A percentile compares a stretch with the other conserved stretches of the same genome.
These are phyloP conservation scores for Ctenicera cuprea DNA, from an alignment of 2,888 invertebrate genomes.

Conservation along the genomic window DNA sequence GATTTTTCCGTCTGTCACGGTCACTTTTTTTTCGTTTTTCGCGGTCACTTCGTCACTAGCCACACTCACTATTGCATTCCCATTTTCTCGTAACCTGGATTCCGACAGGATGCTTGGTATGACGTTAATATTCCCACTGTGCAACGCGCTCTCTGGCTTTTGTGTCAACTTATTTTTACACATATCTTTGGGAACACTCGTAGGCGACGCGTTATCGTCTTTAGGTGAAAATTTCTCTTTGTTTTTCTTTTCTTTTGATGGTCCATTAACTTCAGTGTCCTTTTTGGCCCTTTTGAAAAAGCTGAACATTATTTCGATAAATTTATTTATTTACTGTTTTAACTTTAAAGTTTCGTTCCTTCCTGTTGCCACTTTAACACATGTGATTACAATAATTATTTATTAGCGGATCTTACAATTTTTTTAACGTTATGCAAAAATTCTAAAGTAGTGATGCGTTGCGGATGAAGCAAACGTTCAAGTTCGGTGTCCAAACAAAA, in stretches of 20 bases:
- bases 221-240: slow-evolving; percentile 49
- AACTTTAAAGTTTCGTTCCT: neutral
- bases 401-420: neutral
- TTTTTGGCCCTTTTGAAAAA: slow-evolving; percentile 68
- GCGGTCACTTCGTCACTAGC: slow-evolving; percentile 58
- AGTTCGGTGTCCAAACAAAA: slow-evolving; percentile 46
- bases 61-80: slow-evolving; percentile 60
- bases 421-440: neutral
- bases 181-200: slow-evolving; percentile 60
- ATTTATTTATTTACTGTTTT: neutral
- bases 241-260: slow-evolving; percentile 54
- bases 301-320: slow-evolving; percentile 63
- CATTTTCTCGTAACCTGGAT: slow-evolving; percentile 63
- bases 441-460: slow-evolving; percentile 1
- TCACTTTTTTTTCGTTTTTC: slow-evolving; percentile 58
- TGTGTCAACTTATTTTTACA: slow-evolving; percentile 67
- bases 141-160: slow-evolving; percentile 63
- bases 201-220: slow-evolving; percentile 37
- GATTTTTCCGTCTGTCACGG: slow-evolving; percentile 45
- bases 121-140: slow-evolving; percentile 58
- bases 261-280: slow-evolving; percentile 54
- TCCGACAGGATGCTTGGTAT: slow-evolving; percentile 61
- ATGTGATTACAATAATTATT: neutral
- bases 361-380: too few species aligned
- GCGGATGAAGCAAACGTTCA: slow-evolving; percentile 4